Percentiles rank a stretch among this genome's conserved stretches.
phyloP scores from a whole-genome alignment of 2,113 vertebrate genomes.

The Actenoides hombroni region DNA sequence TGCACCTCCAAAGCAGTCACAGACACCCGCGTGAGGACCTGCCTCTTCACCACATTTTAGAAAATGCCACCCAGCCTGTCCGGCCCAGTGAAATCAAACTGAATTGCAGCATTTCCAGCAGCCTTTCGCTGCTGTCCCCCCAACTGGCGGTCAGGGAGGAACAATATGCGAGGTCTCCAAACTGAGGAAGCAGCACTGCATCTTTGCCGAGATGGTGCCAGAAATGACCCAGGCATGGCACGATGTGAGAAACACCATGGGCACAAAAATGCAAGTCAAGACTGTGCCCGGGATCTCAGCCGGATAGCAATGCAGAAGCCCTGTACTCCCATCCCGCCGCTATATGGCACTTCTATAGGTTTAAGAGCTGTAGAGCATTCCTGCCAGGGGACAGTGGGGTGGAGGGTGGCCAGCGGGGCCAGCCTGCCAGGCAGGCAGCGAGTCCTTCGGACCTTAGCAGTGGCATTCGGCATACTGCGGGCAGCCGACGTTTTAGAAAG shows the following conservation, averaged over 20 bases:
- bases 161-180: neutral
- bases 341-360: neutral
- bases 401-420: neutral
- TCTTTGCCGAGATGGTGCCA: neutral
- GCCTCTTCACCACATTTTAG: neutral
- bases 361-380: neutral
- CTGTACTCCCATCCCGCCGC: neutral
- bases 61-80: neutral
- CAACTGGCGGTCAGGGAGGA: fast-evolving
- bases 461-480: fast-evolving
- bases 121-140: fast-evolving
- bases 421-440: neutral
- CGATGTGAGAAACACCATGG: fast-evolving
- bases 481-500: neutral
- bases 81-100: neutral
- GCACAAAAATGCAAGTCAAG: neutral
- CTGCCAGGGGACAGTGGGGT: neutral
- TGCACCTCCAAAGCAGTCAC: neutral
- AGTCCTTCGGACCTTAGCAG: neutral
- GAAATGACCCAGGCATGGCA: neutral
- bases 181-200: neutral
- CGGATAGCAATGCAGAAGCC: neutral
- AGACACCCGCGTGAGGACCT: fast-evolving
- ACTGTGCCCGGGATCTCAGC: neutral
- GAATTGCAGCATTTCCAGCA: fast-evolving